Evolutionary conservation across 2,888 invertebrate species (phyloP).

Genomic region (Pherbina coryleti): DNA sequence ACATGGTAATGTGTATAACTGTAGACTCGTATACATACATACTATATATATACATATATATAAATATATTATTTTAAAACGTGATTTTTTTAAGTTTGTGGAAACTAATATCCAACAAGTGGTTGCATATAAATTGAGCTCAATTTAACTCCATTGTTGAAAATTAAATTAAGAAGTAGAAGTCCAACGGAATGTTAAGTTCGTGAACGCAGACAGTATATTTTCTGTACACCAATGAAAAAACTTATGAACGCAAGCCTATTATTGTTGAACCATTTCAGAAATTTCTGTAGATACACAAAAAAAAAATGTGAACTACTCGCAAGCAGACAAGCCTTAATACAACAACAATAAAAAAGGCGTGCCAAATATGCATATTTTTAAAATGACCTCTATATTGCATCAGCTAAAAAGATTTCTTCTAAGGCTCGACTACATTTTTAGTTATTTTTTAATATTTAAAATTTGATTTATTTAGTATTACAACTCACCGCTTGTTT

Average conservation of each 20-base stretch:
- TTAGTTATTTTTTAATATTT: neutral
- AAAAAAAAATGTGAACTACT: neutral
- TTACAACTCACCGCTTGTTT: slow-evolving; percentile 48
- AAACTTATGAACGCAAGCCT: slow-evolving; percentile 5
- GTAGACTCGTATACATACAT: too few species aligned
- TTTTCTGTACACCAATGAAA: slow-evolving; percentile 1
- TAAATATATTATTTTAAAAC: too few species aligned
- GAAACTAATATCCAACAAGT: too few species aligned
- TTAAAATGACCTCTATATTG: neutral
- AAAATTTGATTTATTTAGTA: neutral
- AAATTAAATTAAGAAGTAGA: too few species aligned
- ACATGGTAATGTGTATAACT: too few species aligned
- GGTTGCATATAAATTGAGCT: too few species aligned
- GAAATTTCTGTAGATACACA: neutral
- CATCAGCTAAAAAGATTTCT: neutral
- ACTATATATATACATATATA: too few species aligned
- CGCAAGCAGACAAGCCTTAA: neutral
- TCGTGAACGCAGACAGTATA: neutral
- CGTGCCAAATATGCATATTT: neutral
- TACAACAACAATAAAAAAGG: neutral
- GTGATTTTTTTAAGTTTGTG: too few species aligned
- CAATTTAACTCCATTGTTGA: too few species aligned
- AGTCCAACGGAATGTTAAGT: neutral
- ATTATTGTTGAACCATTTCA: neutral
- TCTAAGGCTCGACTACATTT: neutral